Base-by-base conservation (phyloP, 2,888 invertebrate species). In the Trichopria drosophilae region DNA sequence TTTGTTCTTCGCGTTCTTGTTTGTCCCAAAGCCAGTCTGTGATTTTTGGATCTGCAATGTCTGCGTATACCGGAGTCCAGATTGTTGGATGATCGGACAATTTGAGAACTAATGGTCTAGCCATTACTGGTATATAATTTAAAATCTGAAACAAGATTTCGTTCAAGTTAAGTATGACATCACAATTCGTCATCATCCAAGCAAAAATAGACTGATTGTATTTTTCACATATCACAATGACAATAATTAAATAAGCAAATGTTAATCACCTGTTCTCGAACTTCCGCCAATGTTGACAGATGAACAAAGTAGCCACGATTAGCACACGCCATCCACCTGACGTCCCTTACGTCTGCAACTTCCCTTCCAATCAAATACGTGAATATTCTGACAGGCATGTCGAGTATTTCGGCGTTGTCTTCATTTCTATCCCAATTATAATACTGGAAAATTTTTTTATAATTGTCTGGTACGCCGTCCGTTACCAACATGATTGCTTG, bases 401-500 rank as follows among this genome's bases (percentile, higher is more conserved):
- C 74, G 3, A 67, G 71, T 42, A 67, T 67, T 6, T 67, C 67
- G 1, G 75, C 73, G 3, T 73, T 63, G 47, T 85, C 86, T 1
- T 82, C 80, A 62, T 81, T 76, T 61, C 85, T 80, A 19, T 80
- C 80, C 90, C 91, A 91, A 76, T 97, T 99, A 78, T 89, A 93
- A 60, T 83, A 81, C 69, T 91, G 84, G 76, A 99, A 99, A 48
- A 96, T 86, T 67, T 94, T 90, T 72, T 92, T 88, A 77, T 88
- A 95, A 71, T 89, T 92, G 69, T 93, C 91, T 34, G 97, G 95
- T 12, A 97, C 94, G 18, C 98, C 98, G 76, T 99, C 99, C n/a
- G 98, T 97, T 63, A 99, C 87, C 62, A 99, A 79, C 97, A 99
- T 97, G 67, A 99, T 97, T 22, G 96, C 97, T 80, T 96, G 89